Base-by-base conservation (phyloP, 2,113 vertebrate genomes). In the Menidia beryllina region DNA sequence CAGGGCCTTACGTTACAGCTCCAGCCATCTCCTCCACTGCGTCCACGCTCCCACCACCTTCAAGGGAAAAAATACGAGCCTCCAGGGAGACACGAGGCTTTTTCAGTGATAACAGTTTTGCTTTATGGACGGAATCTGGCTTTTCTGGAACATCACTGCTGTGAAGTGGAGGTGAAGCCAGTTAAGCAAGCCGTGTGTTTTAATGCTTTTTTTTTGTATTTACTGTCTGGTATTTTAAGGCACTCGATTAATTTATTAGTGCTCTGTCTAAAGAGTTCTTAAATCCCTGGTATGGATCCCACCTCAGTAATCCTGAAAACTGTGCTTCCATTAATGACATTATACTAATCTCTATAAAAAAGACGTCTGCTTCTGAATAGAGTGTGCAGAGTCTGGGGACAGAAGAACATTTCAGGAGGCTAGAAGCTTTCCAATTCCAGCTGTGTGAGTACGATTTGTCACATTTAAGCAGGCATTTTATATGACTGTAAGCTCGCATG, bases 61-160 rank as follows among this genome's bases (percentile, higher is more conserved):
- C 51, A 62, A 48, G 65, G 52, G n/a, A n/a, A 47, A 43, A 48
- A 63, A 57, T 5, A 13, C 56, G 43, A 49, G 54, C 41, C 71
- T 60, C 24, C 41, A 51, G 66, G 45, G 66, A 68, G 52, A 54
- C 25, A 7, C 14, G 34, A 63, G n/a, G 47, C 36, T 63, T 63
- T 19, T 30, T 39, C 36, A 30, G n/a, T 20, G 51, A 71, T 47
- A 47, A 48, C 24, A 24, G 38, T 38, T 61, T n/a, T 36, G 23
- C 51, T 49, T 56, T 39, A n/a, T 25, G 24, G 38, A 57, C 54
- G 38, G 26, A 30, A 3, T 15, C 13, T 2, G 0, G 41, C 17
- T 45, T 43, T 27, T 49, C 20, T n/a, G 47, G 47, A 55, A 26
- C 8, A 45, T n/a, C 21, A n/a, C 43, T 49, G n/a, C 55, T 48